Evolutionary conservation across 2,888 invertebrate species (phyloP).

Genomic region (Andrena hattorfiana): DNA sequence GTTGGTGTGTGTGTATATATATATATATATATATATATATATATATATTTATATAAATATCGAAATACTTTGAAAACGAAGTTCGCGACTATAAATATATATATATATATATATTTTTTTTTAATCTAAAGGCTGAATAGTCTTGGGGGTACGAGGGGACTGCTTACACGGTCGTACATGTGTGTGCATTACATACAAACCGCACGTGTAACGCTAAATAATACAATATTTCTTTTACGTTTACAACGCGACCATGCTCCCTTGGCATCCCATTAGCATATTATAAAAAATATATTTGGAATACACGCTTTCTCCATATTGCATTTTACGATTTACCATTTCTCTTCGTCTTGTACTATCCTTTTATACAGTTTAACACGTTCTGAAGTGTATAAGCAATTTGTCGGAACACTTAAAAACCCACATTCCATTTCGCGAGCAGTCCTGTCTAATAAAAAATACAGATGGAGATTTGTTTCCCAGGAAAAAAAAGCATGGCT

Average conservation of each 20-base stretch:
- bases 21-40: slow-evolving; percentile 20
- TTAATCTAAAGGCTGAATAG: slow-evolving; percentile 63
- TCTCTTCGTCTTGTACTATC: slow-evolving; percentile 79
- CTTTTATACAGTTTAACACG: slow-evolving; percentile 70
- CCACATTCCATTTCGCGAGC: slow-evolving; percentile 27
- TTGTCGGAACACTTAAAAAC: slow-evolving; percentile 67
- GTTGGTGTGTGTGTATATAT: slow-evolving; percentile 27
- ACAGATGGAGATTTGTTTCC: slow-evolving; percentile 71
- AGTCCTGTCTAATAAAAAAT: slow-evolving; percentile 65
- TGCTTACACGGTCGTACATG: slow-evolving; percentile 71
- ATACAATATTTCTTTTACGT: slow-evolving; percentile 69
- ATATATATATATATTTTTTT: slow-evolving; percentile 10
- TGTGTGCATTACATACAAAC: slow-evolving; percentile 54
- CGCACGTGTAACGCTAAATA: slow-evolving; percentile 74
- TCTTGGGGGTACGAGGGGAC: slow-evolving; percentile 68
- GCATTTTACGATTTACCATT: slow-evolving; percentile 79
- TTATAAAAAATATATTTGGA: slow-evolving; percentile 84
- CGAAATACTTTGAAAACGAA: slow-evolving; percentile 67
- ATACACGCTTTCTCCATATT: slow-evolving; percentile 82
- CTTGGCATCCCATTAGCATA: slow-evolving; percentile 80
- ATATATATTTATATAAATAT: slow-evolving; percentile 55
- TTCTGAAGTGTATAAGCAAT: slow-evolving; percentile 65
- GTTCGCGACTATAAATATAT: slow-evolving; percentile 38
- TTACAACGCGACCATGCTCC: slow-evolving; percentile 76
- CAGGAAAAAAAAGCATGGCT: slow-evolving; percentile 72